Base-by-base conservation (phyloP, 2,113 vertebrate species). In the Peromyscus californicus region DNA sequence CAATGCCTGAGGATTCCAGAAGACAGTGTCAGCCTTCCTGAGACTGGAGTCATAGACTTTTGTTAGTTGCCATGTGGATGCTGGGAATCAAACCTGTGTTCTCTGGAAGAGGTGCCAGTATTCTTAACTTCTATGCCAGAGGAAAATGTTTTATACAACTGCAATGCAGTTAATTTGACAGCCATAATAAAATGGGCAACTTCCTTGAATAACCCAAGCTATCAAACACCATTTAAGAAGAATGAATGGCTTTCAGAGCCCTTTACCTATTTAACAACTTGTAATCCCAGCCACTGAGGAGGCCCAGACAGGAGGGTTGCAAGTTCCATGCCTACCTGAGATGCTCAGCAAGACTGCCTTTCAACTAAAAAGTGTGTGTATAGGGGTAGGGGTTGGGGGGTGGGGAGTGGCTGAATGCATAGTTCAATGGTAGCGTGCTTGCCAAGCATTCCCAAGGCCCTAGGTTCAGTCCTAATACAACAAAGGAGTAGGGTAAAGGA, bases 331-430 rank as follows among this genome's bases (percentile, higher is more conserved):
- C 11, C 36, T 63, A 10, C 54, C 80, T 83, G 54, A n/a, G 80
- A 10, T 59, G 59, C 36, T 84, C 11, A 57, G 79, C 2, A 84
- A 83, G 36, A 16, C 7, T 24, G n/a, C 39, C 57, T 29, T 84
- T 63, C 22, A 9, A 26, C 36, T 84, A 29, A 61, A 59, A 83
- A 29, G 21, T 39, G 31, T 69, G 65, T 33, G 31, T 33, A 26
- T 31, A 10, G 2, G 26, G 2, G 65, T 11, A 0, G 29, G 51
- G 33, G 11, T 22, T 5, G 2, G 1, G 29, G 33, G 33, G 11
- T 24, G 12, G 2, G 22, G 6, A 5, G 21, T n/a, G n/a, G 4
- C 19, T 61, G 57, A 26, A 26, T 24, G 12, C 2, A 3, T 39
- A 42, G 12, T 24, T 61, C 19, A 12, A 7, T 26, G 54, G 36